Conservation (phyloP, 2,113 vertebrate genomes). For the Elgaria multicarinata region DNA sequence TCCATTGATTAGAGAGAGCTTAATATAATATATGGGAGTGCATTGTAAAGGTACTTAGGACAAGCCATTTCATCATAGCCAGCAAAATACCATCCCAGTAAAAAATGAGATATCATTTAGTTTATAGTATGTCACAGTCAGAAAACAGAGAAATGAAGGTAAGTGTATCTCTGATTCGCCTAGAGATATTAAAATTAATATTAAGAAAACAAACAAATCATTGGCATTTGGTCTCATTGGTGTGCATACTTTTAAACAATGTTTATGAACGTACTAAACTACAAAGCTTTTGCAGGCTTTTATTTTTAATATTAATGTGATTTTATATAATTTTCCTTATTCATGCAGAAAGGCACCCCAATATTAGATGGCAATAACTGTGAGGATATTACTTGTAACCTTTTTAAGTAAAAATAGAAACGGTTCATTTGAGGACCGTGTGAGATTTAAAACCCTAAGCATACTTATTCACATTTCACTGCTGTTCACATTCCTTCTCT, state of each 20-base stretch:
- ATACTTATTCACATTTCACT: not conserved
- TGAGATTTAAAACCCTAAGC: not conserved
- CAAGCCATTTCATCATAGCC: not conserved
- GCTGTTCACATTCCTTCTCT: constrained; percentile 20
- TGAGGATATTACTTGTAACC: not conserved
- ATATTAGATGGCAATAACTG: not conserved
- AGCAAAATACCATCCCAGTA: not conserved
- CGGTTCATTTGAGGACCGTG: not conserved
- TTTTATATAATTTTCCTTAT: not conserved
- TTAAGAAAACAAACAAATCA: not conserved
- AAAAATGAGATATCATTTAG: not conserved
- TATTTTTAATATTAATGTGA: not conserved
- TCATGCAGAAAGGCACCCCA: not conserved
- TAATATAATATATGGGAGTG: not conserved
- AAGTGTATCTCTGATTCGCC: not conserved
- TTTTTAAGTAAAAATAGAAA: not conserved
- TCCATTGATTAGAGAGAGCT: not conserved
- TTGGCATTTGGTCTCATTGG: too few relatives aligned
- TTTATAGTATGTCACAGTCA: not conserved
- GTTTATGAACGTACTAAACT: not conserved
- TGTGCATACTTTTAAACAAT: not conserved
- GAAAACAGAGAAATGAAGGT: not conserved
- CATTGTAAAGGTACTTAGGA: not conserved
- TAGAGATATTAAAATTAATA: not conserved
- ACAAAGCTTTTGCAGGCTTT: not conserved